Conservation (phyloP, 2,888 invertebrate species). For the Tortricodes alternella region DNA sequence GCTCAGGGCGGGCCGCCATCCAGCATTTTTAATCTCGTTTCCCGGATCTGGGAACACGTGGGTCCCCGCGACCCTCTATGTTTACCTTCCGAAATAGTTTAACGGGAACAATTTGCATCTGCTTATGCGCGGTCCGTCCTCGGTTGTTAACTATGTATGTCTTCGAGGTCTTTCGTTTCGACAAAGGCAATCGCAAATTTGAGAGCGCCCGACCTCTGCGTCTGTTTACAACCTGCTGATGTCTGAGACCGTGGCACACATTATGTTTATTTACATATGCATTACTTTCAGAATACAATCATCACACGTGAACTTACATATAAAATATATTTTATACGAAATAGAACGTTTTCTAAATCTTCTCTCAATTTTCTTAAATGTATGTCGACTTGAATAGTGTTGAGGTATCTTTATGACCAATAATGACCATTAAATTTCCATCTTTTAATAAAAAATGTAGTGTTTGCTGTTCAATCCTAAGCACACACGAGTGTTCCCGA, state of each 20-base stretch:
- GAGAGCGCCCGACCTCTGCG: conserved; percentile 17
- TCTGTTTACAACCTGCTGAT: conserved; percentile 20
- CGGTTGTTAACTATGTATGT: conserved; percentile 76
- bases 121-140: conserved; percentile 78
- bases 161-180: conserved; percentile 49
- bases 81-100: conserved; percentile 83
- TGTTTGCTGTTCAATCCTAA: conserved; percentile 55
- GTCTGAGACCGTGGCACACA: conserved; percentile 2
- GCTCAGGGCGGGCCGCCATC: conserved; percentile 71
- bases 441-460: conserved; percentile 35
- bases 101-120: conserved; percentile 82
- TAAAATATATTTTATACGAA: background rate
- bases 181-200: conserved; percentile 40
- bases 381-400: no score
- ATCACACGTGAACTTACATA: background rate
- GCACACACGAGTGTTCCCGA: conserved; percentile 69
- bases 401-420: background rate
- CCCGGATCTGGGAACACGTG: conserved; percentile 75
- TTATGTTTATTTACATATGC: conserved; percentile 6
- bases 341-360: no score
- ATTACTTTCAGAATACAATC: background rate
- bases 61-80: conserved; percentile 68
- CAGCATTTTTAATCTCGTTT: conserved; percentile 82
- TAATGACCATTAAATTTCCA: conserved; percentile 16
- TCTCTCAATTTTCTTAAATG: no score